A percentile compares a stretch with the other conserved stretches of the same genome.
These are phyloP conservation scores for Eriocheir sinensis DNA, from an alignment of 1,140 invertebrate species.

Conservation along the genomic window DNA sequence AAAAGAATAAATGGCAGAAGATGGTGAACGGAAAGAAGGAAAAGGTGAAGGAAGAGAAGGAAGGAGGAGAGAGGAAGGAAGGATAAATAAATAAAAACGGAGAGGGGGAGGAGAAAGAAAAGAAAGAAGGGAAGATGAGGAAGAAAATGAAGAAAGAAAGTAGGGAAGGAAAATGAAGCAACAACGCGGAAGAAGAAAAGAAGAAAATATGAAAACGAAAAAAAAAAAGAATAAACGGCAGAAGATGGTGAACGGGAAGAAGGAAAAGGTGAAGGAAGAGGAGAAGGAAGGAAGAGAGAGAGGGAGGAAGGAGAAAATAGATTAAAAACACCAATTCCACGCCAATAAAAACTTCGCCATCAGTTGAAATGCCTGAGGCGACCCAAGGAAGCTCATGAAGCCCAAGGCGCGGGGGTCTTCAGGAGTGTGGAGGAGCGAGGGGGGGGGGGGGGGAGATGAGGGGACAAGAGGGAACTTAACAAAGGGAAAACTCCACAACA, in stretches of 20 bases:
- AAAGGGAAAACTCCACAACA: too few relatives aligned
- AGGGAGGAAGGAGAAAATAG: background rate
- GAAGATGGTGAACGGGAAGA: conserved; percentile 11
- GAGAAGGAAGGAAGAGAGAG: background rate
- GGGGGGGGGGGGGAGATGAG: background rate
- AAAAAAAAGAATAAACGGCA: background rate
- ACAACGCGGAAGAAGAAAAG: background rate
- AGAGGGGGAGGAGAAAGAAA: background rate
- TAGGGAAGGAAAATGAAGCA: background rate
- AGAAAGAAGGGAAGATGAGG: background rate
- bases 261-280: background rate
- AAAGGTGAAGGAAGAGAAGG: conserved; percentile 3
- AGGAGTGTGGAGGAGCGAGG: background rate
- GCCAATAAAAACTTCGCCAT: too few relatives aligned
- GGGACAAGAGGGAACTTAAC: too few relatives aligned
- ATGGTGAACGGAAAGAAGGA: background rate
- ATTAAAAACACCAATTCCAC: too few relatives aligned
- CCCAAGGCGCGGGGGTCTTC: background rate
- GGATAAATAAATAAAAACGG: background rate
- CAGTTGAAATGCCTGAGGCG: too few relatives aligned
- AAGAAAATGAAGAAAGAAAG: background rate
- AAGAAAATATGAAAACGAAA: background rate
- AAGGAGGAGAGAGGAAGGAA: background rate
- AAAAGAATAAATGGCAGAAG: background rate
- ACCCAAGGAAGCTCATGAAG: too few relatives aligned